Base-by-base conservation (phyloP, 1,140 invertebrate species). In the Ylistrum balloti region DNA sequence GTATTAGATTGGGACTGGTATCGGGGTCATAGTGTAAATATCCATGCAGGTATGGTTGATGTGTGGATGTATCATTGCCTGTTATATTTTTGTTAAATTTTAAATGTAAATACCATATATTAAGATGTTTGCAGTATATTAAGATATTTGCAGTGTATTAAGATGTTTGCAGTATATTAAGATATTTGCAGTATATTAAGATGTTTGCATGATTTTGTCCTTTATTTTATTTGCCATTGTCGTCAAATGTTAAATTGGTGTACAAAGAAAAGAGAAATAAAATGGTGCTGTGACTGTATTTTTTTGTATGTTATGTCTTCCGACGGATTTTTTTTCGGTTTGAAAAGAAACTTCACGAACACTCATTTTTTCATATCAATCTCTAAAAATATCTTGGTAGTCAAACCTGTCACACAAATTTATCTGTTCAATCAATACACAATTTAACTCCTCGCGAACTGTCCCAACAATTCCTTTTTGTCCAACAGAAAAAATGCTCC, bases 251-350 rank as follows among this genome's bases (percentile, higher is more conserved):
- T 7, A 38, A 38, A 13, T 38, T 74, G 2, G n/a, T 5, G 56
- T 74, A 74, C 28, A 74, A 74, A 74, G 56, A 74, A 74, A n/a
- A 74, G 56, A 74, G 56, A 74, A 74, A 74, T 74, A 74, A 74
- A 74, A 28, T 74, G 56, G 56, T 74, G 56, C 56, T 74, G 56
- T 74, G 56, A 74, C 22, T 74, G 22, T 74, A 74, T 1, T 74
- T 74, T 5, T 74, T 74, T 74, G 45, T 56, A 22, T 56, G 35
- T 38, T 7, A 38, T 38, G n/a, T n/a, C n/a, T n/a, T n/a, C n/a
- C n/a, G n/a, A n/a, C n/a, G n/a, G n/a, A n/a, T n/a, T n/a, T n/a
- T n/a, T n/a, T n/a, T n/a, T n/a, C n/a, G n/a, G n/a, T n/a, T n/a
- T n/a, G n/a, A n/a, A n/a, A n/a, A n/a, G n/a, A n/a, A n/a, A n/a